phyloP scores from a whole-genome alignment of 2,888 invertebrate genomes.

The Euclidia mi region DNA sequence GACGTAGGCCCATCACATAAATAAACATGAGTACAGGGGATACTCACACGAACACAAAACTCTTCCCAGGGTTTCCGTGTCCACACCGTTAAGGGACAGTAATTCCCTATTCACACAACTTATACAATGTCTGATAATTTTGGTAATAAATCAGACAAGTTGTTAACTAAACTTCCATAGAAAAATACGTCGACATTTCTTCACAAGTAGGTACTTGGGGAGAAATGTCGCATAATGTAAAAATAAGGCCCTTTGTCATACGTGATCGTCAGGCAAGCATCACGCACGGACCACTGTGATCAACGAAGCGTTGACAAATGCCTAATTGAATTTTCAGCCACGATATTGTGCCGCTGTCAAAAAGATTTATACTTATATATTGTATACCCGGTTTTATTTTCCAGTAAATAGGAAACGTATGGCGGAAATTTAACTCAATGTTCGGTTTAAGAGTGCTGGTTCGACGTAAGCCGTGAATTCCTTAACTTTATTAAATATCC shows the following conservation, averaged over 20 bases:
- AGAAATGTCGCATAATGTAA: conserved; percentile 74
- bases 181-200: conserved; percentile 43
- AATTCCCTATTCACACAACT: conserved; percentile 48
- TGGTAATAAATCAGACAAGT: conserved; percentile 63
- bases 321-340: conserved; percentile 84
- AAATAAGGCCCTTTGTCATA: conserved; percentile 70
- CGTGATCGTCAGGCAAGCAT: conserved; percentile 66
- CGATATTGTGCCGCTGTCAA: conserved; percentile 70
- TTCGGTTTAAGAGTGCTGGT: conserved; percentile 20
- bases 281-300: conserved; percentile 74
- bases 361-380: conserved; percentile 70
- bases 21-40: neutral
- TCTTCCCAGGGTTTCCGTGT: conserved; percentile 20
- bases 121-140: conserved; percentile 49
- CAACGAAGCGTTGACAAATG: conserved; percentile 80
- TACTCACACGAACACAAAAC: conserved; percentile 29
- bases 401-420: conserved; percentile 26
- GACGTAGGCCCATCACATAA: neutral
- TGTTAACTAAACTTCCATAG: conserved; percentile 52
- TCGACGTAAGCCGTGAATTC: conserved; percentile 33
- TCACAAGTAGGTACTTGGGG: conserved; percentile 49
- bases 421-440: conserved; percentile 6
- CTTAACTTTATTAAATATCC: conserved; percentile 30
- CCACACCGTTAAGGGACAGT: conserved; percentile 36
- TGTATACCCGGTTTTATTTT: conserved; percentile 32